Base-by-base conservation (phyloP, 1,140 invertebrate species). In the Colletes gigas region DNA sequence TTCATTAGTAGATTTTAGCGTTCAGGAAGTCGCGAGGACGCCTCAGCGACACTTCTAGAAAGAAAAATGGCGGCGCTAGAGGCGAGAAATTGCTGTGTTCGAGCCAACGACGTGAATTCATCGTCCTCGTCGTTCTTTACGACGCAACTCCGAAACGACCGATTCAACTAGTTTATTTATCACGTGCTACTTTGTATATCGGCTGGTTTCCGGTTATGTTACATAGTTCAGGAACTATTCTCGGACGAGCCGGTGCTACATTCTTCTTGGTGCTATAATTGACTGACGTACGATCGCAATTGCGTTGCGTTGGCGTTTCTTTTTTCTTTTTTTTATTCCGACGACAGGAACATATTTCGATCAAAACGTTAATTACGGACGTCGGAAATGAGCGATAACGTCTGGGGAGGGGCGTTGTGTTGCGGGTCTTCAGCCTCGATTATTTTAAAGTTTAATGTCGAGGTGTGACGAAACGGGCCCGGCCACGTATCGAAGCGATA, bases 211-310 rank as follows among this genome's bases (percentile, higher is more conserved):
- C 39, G 59, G 19, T 63, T 14, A 59, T 14, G 41, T 44, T 9
- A 4, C 39, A n/a, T 8, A 19, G 63, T 68, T 59, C 15, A 14
- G n/a, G 9, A 9, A 19, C 59, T 78, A 72, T 78, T 78, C 44
- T 41, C 14, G 59, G 76, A 71, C 6, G 44, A 54, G 47, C 17
- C 41, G 21, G 47, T 17, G 50, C 74, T 15, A 63, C 47, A 6
- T 72, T 63, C 39, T 52, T 44, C 39, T 21, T 4, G 52, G 4
- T 14, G 59, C 69, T 78, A 78, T 63, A 78, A 78, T 78, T 63
- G 76, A 78, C 39, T 44, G 39, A 60, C 7, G 17, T 47, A 55
- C 39, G 44, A 21, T 21, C 41, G 41, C 63, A 15, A 47, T 44
- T 39, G 63, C n/a, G 52, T 39, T n/a, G n/a, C 44, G 67, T 10